Conservation (phyloP, 2,888 invertebrate species). For the Pyralis farinalis region DNA sequence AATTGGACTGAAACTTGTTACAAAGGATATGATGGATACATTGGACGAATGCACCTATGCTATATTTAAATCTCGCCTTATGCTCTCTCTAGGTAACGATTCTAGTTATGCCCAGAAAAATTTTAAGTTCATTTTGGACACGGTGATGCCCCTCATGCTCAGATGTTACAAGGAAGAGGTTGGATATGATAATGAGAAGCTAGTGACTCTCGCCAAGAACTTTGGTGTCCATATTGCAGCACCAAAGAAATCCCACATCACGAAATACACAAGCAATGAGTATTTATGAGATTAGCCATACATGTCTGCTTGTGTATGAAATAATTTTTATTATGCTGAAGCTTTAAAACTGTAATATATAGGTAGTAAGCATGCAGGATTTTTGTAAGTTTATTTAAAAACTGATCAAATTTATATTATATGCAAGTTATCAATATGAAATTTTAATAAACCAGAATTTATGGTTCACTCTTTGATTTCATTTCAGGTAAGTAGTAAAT, state of each 20-base stretch:
- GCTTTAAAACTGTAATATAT: conserved; percentile 79
- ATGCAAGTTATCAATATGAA: conserved; percentile 74
- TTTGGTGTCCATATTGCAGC: conserved; percentile 75
- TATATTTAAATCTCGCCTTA: conserved; percentile 88
- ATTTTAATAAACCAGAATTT: conserved; percentile 70
- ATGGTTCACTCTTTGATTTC: conserved; percentile 54
- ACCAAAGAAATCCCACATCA: conserved; percentile 82
- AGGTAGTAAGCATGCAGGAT: conserved; percentile 73
- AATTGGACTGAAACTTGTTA: conserved; percentile 88
- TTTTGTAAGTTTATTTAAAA: conserved; percentile 77
- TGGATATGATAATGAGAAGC: conserved; percentile 80
- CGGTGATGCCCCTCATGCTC: conserved; percentile 83
- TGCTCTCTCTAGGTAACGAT: conserved; percentile 69
- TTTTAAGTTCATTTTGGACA: conserved; percentile 85
- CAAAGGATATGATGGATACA: conserved; percentile 86
- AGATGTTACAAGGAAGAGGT: conserved; percentile 82
- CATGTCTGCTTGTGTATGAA: conserved; percentile 46
- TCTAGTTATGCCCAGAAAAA: conserved; percentile 81
- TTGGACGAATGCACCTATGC: conserved; percentile 87
- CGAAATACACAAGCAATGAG: conserved; percentile 86
- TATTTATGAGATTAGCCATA: conserved; percentile 78
- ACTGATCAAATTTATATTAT: conserved; percentile 77
- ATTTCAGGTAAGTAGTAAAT: conserved; percentile 39
- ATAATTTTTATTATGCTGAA: conserved; percentile 76
- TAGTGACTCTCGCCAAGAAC: conserved; percentile 75